These are phyloP conservation scores for Regulus satrapa DNA, from an alignment of 2,113 vertebrate genomes.

Conservation along the genomic window DNA sequence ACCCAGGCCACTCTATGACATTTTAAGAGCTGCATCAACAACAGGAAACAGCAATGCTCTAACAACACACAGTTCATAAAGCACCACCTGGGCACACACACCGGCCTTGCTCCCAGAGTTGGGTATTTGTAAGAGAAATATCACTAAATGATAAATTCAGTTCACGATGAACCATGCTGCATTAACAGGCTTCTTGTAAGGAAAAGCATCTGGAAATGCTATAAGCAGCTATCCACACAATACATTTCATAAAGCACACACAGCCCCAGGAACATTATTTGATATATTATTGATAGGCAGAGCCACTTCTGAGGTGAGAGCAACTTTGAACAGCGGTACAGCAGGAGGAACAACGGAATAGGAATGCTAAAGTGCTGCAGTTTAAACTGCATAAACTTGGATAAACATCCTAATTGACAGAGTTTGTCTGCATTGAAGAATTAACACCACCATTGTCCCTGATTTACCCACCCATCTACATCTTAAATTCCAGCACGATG, in stretches of 20 bases:
- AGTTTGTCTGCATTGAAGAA: not conserved
- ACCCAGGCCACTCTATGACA: not conserved
- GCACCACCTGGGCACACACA: accelerated
- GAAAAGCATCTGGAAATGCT: not conserved
- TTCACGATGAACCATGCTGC: accelerated
- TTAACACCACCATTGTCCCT: not conserved
- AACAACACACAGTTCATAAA: not conserved
- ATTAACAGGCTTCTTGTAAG: not conserved
- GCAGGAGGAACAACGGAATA: not conserved
- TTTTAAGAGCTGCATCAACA: not conserved
- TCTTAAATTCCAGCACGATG: accelerated
- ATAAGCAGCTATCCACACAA: not conserved
- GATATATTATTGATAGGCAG: not conserved
- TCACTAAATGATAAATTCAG: not conserved
- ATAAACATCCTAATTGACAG: not conserved
- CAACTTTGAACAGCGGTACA: not conserved
- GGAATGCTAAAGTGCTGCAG: not conserved
- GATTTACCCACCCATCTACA: not conserved
- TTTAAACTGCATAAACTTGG: too few relatives aligned
- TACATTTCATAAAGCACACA: not conserved
- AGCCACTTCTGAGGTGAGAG: not conserved
- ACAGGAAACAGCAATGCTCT: not conserved
- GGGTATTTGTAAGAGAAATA: not conserved
- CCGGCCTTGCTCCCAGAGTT: accelerated
- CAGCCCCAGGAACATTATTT: not conserved